Evolutionary conservation across 2,797 vertebrate genomes (phyloP).

Genomic region (Mastacembelus armatus): DNA sequence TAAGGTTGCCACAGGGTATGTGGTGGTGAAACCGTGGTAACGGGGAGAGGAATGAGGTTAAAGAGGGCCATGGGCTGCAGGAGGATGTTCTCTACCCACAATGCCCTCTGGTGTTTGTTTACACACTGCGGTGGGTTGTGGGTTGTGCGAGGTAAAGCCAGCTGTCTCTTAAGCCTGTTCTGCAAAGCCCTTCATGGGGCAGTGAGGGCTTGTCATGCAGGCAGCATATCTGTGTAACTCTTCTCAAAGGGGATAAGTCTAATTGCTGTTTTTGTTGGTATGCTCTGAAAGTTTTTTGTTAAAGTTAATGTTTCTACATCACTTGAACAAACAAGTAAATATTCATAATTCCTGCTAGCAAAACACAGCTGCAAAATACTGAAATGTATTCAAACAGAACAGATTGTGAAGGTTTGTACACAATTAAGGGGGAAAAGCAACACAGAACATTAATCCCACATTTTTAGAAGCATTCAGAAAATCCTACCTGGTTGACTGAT

Average conservation of each 20-base stretch:
- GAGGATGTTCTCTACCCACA: conserved; percentile 63
- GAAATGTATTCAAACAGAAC: conserved; percentile 23
- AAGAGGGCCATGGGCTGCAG: conserved; percentile 64
- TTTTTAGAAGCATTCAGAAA: conserved; percentile 18
- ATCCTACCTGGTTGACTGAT: conserved; percentile 36
- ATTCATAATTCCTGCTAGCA: conserved; percentile 15
- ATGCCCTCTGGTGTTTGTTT: conserved; percentile 79
- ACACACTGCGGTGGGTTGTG: conserved; percentile 58
- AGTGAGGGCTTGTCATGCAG: conserved; percentile 26
- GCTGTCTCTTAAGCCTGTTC: conserved; percentile 47
- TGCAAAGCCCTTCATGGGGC: conserved; percentile 47
- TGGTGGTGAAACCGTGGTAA: conserved; percentile 71
- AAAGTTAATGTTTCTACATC: conserved; percentile 12
- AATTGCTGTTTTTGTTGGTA: conserved; percentile 22
- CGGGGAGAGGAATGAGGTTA: conserved; percentile 77
- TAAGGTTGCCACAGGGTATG: conserved; percentile 65
- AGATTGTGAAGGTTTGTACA: conserved; percentile 10
- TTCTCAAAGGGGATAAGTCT: not conserved
- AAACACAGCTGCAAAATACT: conserved; percentile 19
- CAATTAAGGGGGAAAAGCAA: conserved; percentile 5
- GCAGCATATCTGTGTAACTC: conserved; percentile 12
- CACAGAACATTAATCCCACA: conserved; percentile 13
- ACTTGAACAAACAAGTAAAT: conserved; percentile 27
- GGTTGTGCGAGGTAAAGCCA: conserved; percentile 59
- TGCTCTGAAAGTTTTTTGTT: conserved; percentile 25